A percentile compares a stretch with the other conserved stretches of the same genome.
Conservation (phyloP, 2,888 invertebrate species). For the Scaptomyza tumidula region DNA sequence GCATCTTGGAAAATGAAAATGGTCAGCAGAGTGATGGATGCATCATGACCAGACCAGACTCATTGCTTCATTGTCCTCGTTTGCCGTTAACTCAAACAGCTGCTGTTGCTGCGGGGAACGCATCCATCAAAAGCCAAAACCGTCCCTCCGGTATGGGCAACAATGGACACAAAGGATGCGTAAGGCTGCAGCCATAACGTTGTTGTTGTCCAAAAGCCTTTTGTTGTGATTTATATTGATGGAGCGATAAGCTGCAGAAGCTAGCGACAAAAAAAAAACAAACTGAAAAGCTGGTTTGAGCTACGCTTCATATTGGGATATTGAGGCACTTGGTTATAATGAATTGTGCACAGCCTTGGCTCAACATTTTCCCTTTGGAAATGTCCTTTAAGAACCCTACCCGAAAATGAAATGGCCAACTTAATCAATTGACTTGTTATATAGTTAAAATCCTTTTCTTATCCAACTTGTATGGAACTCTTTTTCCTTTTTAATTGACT, state of each 20-base stretch:
- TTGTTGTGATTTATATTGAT: conserved; percentile 79
- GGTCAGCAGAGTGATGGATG: conserved; percentile 45
- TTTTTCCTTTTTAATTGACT: not conserved
- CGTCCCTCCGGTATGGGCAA: conserved; percentile 14
- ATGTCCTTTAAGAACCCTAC: not conserved
- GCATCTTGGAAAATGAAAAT: conserved; percentile 3
- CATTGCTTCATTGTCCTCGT: conserved; percentile 36
- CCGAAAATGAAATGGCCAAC: not conserved
- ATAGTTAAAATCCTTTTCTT: not conserved
- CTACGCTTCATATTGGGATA: conserved; percentile 39
- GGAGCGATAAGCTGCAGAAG: conserved; percentile 46
- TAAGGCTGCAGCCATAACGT: conserved; percentile 35
- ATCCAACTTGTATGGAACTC: not conserved
- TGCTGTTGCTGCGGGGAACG: conserved; percentile 44
- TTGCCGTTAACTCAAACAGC: conserved; percentile 43
- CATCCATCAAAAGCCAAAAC: conserved; percentile 71
- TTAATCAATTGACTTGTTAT: not conserved
- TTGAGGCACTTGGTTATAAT: conserved; percentile 61
- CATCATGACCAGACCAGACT: conserved; percentile 38
- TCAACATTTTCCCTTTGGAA: not conserved
- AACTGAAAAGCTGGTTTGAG: not conserved
- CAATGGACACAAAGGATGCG: conserved; percentile 60
- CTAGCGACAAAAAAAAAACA: not conserved
- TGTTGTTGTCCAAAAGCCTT: conserved; percentile 38
- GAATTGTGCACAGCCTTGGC: conserved; percentile 41